These are phyloP conservation scores for Gadopsis marmoratus DNA, from an alignment of 2,797 vertebrate genomes.

Conservation along the genomic window DNA sequence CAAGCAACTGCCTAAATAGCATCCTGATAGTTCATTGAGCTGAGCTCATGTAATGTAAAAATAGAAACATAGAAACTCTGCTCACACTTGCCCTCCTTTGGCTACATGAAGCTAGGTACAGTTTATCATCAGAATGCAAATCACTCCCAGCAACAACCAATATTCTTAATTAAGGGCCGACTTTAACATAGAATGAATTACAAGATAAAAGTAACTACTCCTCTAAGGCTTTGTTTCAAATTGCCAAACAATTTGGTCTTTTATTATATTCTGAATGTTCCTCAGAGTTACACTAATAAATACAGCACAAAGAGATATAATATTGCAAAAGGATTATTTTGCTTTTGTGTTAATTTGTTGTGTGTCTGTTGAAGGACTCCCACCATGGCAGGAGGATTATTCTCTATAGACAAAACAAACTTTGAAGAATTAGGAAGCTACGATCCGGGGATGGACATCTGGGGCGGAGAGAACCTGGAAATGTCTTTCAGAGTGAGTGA, in stretches of 20 bases:
- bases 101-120: conserved; percentile 21
- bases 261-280: conserved; percentile 44
- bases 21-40: not conserved
- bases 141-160: conserved; percentile 51
- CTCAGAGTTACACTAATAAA: conserved; percentile 37
- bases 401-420: conserved; percentile 97
- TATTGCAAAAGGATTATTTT: conserved; percentile 6
- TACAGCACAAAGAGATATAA: not conserved
- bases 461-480: conserved; percentile 99
- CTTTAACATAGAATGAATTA: conserved; percentile 54
- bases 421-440: conserved; percentile 99
- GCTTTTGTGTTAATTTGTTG: conserved; percentile 11
- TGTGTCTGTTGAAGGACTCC: conserved; percentile 88
- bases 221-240: conserved; percentile 60
- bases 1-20: conserved; percentile 34
- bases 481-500: conserved; percentile 97
- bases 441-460: conserved; percentile 99
- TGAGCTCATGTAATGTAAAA: conserved; percentile 39
- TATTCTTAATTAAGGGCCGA: conserved; percentile 49
- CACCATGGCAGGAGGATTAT: conserved; percentile 98
- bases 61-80: conserved; percentile 38
- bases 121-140: conserved; percentile 65
- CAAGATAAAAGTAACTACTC: conserved; percentile 60
- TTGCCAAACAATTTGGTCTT: conserved; percentile 61
- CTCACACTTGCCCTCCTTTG: conserved; percentile 30